Evolutionary conservation across 1,140 invertebrate species (phyloP), one percentile per base, ranked within the genome.

Genomic region (Drosophila cardini): DNA sequence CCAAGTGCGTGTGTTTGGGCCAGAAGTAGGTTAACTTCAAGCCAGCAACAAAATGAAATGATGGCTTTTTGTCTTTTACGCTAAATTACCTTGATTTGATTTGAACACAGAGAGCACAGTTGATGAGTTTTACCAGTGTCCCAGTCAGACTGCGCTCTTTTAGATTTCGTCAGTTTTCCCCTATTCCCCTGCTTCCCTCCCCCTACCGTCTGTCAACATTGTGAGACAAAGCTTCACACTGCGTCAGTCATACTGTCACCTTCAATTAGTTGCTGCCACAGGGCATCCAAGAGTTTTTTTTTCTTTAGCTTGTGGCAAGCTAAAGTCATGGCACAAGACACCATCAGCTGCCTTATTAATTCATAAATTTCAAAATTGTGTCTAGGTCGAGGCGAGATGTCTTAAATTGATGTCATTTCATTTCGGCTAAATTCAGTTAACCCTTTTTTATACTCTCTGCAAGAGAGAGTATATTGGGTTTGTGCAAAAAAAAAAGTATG

Each of bases 41-140:
- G 15, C 38, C 52, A 57, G 58, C 64, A 72, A 61, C 56, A 38
- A 84, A 89, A 89, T 78, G 74, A 80, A 89, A 89, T 78, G 70
- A 84, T 89, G 77, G 69, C 80, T 78, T 89, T 89, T 84, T 89
- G 84, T 89, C 84, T 89, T 82, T 89, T 75, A 89, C 84, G 80
- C 77, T 80, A 89, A 89, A 89, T 89, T 89, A 89, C 84, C 84
- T 90, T 89, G 85, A 89, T 89, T 89, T 89, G 80, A 89, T 89
- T 89, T 89, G 18, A 45, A 38, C 52, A 9, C 32, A 11, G 52
- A 18, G 10, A 18, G 10, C 34, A 36, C 62, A 61, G 48, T 75
- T 83, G 80, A 80, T 76, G 70, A 65, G 46, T 70, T 70, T 53
- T 11, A 3, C 18, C 10, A n/a, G n/a, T n/a, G n/a, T 26, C 21